phyloP scores from a whole-genome alignment of 1,140 invertebrate genomes.

The Subanguina moxae region DNA sequence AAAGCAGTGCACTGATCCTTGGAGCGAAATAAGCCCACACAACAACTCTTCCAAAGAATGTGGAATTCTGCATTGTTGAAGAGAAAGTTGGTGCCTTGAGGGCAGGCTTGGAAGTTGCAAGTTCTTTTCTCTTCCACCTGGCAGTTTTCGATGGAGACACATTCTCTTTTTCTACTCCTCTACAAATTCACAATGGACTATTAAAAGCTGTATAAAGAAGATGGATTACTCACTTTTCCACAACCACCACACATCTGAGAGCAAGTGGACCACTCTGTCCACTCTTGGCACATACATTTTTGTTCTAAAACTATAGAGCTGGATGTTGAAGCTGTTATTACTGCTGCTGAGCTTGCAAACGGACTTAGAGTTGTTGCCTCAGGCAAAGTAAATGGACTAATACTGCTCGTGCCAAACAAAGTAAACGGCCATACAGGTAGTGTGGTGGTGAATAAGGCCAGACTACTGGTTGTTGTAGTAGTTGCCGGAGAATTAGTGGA shows the following conservation, averaged over 20 bases:
- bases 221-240: slow-evolving; percentile 20
- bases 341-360: not conserved
- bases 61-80: slow-evolving; percentile 58
- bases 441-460: too few species aligned
- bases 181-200: slow-evolving; percentile 1
- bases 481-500: slow-evolving; percentile 14
- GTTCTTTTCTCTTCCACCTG: slow-evolving; percentile 51
- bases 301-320: not conserved
- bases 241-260: slow-evolving; percentile 56
- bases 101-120: slow-evolving; percentile 53
- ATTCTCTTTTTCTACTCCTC: slow-evolving; percentile 39
- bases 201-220: not conserved
- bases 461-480: not conserved
- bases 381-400: too few species aligned
- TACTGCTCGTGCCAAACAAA: too few species aligned
- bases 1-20: slow-evolving; percentile 16
- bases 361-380: slow-evolving; percentile 1
- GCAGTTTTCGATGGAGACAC: slow-evolving; percentile 37
- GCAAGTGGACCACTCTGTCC: slow-evolving; percentile 52
- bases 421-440: too few species aligned
- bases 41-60: slow-evolving; percentile 57
- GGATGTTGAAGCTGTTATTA: too few species aligned
- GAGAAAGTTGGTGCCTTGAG: slow-evolving; percentile 53
- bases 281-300: slow-evolving; percentile 26
- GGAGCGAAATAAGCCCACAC: slow-evolving; percentile 49